A percentile compares a stretch with the other conserved stretches of the same genome.
These are phyloP conservation scores for Drosophila ironensis DNA, from an alignment of 1,140 invertebrate species.

Conservation along the genomic window DNA sequence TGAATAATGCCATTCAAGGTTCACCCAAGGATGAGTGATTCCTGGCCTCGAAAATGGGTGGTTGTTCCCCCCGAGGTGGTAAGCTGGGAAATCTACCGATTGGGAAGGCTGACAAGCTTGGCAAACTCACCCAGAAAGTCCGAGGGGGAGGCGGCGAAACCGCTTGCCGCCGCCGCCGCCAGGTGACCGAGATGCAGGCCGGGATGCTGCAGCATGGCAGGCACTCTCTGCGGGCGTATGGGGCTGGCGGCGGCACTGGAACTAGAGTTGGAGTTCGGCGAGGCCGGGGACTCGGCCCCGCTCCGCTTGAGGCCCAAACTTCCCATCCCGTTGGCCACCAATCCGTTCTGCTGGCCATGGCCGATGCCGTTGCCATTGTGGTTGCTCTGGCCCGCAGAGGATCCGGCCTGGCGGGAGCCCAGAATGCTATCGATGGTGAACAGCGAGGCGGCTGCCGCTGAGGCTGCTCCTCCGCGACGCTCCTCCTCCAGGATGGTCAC, in stretches of 20 bases:
- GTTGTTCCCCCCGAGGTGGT: neutral
- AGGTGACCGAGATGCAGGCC: conserved; percentile 83
- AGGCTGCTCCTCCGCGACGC: conserved; percentile 82
- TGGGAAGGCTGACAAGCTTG: neutral
- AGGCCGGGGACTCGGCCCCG: conserved; percentile 71
- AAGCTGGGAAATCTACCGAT: neutral
- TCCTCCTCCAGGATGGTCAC: conserved; percentile 73
- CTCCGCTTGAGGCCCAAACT: conserved; percentile 50
- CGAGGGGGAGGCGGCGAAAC: conserved; percentile 84
- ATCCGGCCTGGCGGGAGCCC: conserved; percentile 71
- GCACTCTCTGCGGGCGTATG: conserved; percentile 82
- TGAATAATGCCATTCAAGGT: conserved; percentile 72
- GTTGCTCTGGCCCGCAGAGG: conserved; percentile 12
- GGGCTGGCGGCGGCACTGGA: conserved; percentile 82
- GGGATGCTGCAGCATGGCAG: conserved; percentile 83
- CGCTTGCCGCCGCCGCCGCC: conserved; percentile 84
- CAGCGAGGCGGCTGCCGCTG: conserved; percentile 85
- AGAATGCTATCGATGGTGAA: conserved; percentile 92
- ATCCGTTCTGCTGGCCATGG: conserved; percentile 27
- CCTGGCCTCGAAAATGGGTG: neutral
- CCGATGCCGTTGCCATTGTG: conserved; percentile 23
- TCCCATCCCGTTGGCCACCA: conserved; percentile 25
- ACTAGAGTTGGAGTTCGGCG: conserved; percentile 76
- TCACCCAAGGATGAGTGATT: conserved; percentile 1
- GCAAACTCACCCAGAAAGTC: conserved; percentile 88